These are phyloP conservation scores for Porites divaricata DNA, from an alignment of 92 coral and sea anemone species.

Conservation along the genomic window DNA sequence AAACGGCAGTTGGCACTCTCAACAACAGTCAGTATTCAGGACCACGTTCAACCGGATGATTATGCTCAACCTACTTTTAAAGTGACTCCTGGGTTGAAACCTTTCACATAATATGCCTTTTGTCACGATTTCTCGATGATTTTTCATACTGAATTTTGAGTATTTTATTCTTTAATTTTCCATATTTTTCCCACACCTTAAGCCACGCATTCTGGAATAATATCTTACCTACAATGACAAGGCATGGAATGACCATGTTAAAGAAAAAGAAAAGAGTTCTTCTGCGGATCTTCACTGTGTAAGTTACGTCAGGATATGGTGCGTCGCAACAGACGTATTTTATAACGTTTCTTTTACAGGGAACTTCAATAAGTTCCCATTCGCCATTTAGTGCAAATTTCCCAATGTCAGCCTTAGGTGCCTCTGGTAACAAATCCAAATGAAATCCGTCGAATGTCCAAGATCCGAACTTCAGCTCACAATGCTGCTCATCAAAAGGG, in stretches of 20 bases:
- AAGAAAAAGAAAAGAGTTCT: conserved; percentile 83
- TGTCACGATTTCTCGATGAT: too few species aligned
- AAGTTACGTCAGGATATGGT: conserved; percentile 94
- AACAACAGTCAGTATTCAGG: too few species aligned
- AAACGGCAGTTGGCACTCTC: too few species aligned
- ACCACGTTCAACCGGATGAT: too few species aligned
- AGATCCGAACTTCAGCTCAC: conserved; percentile 89
- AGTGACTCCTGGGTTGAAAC: too few species aligned
- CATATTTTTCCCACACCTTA: too few species aligned
- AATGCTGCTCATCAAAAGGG: conserved; percentile 96
- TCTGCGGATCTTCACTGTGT: conserved; percentile 79
- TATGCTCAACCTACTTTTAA: too few species aligned
- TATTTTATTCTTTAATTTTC: too few species aligned
- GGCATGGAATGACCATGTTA: conserved; percentile 96
- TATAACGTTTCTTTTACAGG: conserved; percentile 71
- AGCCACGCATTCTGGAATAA: background rate
- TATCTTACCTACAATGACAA: conserved; percentile 87
- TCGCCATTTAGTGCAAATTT: conserved; percentile 91
- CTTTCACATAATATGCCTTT: too few species aligned
- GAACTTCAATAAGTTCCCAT: conserved; percentile 88
- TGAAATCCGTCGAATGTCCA: conserved; percentile 97
- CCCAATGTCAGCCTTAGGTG: conserved; percentile 56
- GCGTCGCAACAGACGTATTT: conserved; percentile 87
- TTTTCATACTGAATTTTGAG: too few species aligned
- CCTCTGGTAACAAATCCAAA: conserved; percentile 78